Conservation (phyloP, 1,140 invertebrate species). For the Anoplolepis gracilipes region DNA sequence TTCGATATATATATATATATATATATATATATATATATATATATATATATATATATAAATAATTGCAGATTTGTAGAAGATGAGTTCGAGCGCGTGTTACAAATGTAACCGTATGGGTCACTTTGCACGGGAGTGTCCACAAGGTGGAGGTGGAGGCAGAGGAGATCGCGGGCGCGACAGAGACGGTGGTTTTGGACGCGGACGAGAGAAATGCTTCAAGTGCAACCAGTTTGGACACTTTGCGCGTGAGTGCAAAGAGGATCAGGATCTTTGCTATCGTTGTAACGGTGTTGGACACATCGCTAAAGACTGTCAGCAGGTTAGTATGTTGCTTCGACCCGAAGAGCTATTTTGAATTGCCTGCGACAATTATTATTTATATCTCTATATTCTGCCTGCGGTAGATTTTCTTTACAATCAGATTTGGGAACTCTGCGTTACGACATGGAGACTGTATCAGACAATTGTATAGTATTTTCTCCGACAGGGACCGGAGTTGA, state of each 20-base stretch:
- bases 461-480: neutral
- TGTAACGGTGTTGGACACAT: conserved; percentile 95
- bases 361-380: no score
- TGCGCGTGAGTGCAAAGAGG: conserved; percentile 96
- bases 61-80: conserved; percentile 78
- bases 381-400: neutral
- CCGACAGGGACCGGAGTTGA: conserved; percentile 89
- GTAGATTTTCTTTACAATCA: neutral
- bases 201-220: conserved; percentile 96
- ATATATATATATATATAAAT: no score
- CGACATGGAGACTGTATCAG: neutral
- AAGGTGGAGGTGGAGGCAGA: conserved; percentile 87
- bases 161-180: conserved; percentile 85
- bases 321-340: conserved; percentile 47
- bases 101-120: conserved; percentile 95
- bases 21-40: no score
- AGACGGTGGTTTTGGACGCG: conserved; percentile 87
- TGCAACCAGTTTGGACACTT: conserved; percentile 97
- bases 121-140: conserved; percentile 94
- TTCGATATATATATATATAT: no score
- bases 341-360: neutral
- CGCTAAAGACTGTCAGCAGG: conserved; percentile 94
- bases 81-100: conserved; percentile 92
- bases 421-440: neutral
- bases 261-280: conserved; percentile 94